Conservation (phyloP, 1,140 invertebrate genomes). For the Hestina assimilis region DNA sequence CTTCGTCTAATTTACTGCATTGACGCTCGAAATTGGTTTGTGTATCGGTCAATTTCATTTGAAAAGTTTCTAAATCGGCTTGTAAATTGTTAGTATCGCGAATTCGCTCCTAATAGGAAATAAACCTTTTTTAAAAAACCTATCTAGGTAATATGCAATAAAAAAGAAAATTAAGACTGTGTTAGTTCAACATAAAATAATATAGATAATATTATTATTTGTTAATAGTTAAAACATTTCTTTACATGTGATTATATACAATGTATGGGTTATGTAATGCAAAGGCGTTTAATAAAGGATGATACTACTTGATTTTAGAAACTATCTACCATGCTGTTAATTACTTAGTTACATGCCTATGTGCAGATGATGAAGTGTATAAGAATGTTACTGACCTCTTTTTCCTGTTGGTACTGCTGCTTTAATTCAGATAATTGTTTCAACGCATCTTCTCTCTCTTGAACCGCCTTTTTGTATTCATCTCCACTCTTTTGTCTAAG, state of each 20-base stretch:
- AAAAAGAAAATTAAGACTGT: too few relatives aligned
- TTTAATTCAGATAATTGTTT: constrained; percentile 52
- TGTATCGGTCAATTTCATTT: constrained; percentile 41
- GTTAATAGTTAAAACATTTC: too few relatives aligned
- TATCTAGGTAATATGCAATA: too few relatives aligned
- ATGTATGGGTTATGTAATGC: too few relatives aligned
- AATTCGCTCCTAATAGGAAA: constrained; percentile 48
- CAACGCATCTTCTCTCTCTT: constrained; percentile 61
- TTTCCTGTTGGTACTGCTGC: constrained; percentile 57
- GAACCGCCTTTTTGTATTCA: constrained; percentile 63
- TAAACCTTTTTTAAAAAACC: constrained; percentile 8
- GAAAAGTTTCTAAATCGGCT: constrained; percentile 44
- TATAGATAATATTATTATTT: too few relatives aligned
- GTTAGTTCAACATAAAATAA: too few relatives aligned
- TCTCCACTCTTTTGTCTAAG: constrained; percentile 78
- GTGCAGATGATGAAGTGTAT: not conserved
- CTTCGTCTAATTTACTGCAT: constrained; percentile 36
- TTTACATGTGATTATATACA: too few relatives aligned
- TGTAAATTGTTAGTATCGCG: constrained; percentile 43
- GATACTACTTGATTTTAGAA: not conserved
- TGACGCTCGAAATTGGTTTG: constrained; percentile 40
- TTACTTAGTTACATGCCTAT: not conserved
- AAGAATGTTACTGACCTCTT: constrained; percentile 52
- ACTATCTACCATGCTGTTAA: not conserved
- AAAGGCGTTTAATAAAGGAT: not conserved